These are phyloP conservation scores for Fragariocoptes setiger DNA, from an alignment of 1,140 invertebrate genomes.

Conservation along the genomic window DNA sequence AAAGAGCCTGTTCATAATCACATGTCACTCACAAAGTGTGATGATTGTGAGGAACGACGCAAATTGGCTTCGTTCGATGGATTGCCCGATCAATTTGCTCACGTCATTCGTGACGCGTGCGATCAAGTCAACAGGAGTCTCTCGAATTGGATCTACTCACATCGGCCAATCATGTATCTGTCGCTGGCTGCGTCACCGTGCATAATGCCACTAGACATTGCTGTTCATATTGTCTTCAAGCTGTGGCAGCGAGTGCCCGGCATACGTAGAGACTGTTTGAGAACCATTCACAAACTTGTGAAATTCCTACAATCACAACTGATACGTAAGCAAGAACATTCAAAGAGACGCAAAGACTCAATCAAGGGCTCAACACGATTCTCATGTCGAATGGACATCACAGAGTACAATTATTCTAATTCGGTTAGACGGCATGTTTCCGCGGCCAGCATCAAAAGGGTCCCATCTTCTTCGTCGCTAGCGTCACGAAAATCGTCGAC, in stretches of 20 bases:
- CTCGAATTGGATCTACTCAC: conserved; percentile 56
- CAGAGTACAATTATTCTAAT: background rate
- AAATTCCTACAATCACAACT: conserved; percentile 3
- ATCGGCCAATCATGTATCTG: conserved; percentile 38
- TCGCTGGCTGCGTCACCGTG: conserved; percentile 47
- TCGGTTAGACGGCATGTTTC: conserved; percentile 1
- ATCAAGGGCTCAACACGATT: background rate
- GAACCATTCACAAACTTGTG: conserved; percentile 5
- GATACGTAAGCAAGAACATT: background rate
- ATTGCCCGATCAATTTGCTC: conserved; percentile 16
- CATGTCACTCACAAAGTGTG: conserved; percentile 11
- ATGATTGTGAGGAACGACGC: conserved; percentile 7
- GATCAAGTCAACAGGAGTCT: conserved; percentile 60
- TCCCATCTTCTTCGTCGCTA: no score
- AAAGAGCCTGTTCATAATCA: background rate
- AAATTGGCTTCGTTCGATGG: background rate
- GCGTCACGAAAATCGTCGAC: no score
- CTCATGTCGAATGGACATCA: background rate
- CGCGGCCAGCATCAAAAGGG: conserved; percentile 1
- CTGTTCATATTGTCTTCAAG: conserved; percentile 15
- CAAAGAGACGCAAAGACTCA: background rate
- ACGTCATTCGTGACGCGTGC: conserved; percentile 64
- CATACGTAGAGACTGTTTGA: conserved; percentile 4
- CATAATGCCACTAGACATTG: conserved; percentile 46
- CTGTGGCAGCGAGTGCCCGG: conserved; percentile 3